phyloP scores from a whole-genome alignment of 2,888 invertebrate species.

The Euzetes globulus region DNA sequence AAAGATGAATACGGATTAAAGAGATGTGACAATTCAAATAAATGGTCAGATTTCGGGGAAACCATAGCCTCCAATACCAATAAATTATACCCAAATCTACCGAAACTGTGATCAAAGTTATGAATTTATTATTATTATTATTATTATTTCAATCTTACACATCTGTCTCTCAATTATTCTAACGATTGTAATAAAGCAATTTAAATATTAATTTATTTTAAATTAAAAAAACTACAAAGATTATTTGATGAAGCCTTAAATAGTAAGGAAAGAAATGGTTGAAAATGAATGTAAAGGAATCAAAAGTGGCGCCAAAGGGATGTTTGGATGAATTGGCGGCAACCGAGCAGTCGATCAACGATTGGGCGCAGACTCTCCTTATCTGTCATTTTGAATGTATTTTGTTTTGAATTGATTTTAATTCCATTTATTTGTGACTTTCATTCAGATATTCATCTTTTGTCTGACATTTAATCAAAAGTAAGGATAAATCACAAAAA shows the following conservation, averaged over 20 bases:
- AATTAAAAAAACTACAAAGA: too few relatives aligned
- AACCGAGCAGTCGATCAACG: too few relatives aligned
- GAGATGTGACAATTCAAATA: not conserved
- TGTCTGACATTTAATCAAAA: not conserved
- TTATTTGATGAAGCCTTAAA: too few relatives aligned
- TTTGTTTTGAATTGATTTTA: not conserved
- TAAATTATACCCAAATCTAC: not conserved
- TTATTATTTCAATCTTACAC: too few relatives aligned
- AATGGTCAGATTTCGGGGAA: not conserved
- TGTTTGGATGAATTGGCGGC: too few relatives aligned
- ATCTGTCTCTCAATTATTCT: too few relatives aligned
- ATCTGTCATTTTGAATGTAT: not conserved
- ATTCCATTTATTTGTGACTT: not conserved
- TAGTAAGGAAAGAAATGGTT: too few relatives aligned
- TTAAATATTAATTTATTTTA: too few relatives aligned
- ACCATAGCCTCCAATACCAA: not conserved
- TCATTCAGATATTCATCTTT: not conserved
- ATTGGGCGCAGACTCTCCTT: not conserved
- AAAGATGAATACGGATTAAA: not conserved
- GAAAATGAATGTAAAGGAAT: too few relatives aligned
- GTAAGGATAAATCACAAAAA: not conserved
- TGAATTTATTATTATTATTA: too few relatives aligned
- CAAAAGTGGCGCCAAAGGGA: too few relatives aligned
- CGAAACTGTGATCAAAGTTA: not conserved
- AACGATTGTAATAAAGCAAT: too few relatives aligned